Conservation (phyloP, 2,113 vertebrate genomes). For the Chlamydotis undulata region DNA sequence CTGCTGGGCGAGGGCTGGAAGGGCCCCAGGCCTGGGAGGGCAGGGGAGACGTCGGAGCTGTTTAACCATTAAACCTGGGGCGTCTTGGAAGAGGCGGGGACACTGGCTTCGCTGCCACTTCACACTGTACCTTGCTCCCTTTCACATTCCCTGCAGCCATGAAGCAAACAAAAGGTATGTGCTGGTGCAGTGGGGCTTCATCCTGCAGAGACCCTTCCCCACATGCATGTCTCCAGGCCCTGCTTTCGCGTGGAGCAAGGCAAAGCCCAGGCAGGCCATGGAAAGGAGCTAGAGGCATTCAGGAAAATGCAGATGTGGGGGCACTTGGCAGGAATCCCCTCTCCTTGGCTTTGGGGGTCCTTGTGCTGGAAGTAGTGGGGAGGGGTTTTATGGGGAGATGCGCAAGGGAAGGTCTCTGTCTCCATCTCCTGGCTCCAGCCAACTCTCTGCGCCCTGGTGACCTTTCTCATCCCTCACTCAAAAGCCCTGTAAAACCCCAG, state of each 20-base stretch:
- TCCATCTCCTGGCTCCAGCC: background rate
- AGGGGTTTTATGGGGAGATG: background rate
- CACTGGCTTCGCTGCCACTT: constrained; percentile 32
- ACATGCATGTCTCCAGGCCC: accelerated
- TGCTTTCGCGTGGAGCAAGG: background rate
- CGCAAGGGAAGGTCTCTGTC: accelerated
- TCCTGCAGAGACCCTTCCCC: background rate
- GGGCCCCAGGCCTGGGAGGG: background rate
- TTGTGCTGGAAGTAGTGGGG: background rate
- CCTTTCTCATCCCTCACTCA: background rate
- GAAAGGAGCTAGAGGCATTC: background rate
- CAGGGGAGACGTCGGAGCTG: background rate
- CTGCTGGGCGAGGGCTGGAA: background rate
- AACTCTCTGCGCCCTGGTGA: background rate
- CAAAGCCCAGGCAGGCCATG: background rate
- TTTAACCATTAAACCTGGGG: constrained; percentile 78
- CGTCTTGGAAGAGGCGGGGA: constrained; percentile 73
- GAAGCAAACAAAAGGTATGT: constrained; percentile 76
- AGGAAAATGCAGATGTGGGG: background rate
- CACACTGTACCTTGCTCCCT: constrained; percentile 77
- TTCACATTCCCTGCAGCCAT: constrained; percentile 34
- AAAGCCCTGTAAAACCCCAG: background rate
- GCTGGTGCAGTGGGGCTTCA: background rate
- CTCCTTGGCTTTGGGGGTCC: background rate
- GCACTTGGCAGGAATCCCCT: background rate